Evolutionary conservation across 1,140 invertebrate species (phyloP).

Genomic region (Heliothis subflexa): DNA sequence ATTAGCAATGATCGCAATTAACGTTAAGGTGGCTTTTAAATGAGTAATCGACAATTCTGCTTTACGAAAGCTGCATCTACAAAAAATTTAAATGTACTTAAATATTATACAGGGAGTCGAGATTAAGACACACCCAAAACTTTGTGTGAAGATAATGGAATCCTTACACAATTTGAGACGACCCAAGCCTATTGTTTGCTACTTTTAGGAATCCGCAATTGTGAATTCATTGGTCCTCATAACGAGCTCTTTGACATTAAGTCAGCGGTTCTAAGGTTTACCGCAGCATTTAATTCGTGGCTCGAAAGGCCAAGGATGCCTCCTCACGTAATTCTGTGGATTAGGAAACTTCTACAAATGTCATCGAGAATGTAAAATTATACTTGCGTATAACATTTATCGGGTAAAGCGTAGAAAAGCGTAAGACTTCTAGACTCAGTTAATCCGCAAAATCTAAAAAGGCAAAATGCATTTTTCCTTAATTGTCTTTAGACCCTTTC

Average conservation of each 20-base stretch:
- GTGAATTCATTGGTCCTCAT: slow-evolving; percentile 10
- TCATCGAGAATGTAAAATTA: background rate
- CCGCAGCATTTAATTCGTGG: background rate
- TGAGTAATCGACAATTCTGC: no score
- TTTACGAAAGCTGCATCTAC: no score
- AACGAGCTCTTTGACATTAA: background rate
- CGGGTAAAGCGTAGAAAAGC: no score
- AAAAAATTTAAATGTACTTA: background rate
- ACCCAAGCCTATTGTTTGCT: background rate
- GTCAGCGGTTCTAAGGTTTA: background rate
- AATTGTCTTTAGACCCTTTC: background rate
- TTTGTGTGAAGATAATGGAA: background rate
- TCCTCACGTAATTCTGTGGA: background rate
- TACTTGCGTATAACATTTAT: background rate
- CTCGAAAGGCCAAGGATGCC: background rate
- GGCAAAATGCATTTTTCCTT: no score
- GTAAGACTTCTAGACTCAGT: background rate
- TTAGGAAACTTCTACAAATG: background rate
- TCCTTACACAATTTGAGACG: background rate
- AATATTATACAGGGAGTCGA: background rate
- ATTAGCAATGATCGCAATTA: no score
- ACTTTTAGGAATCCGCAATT: background rate
- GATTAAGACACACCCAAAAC: background rate
- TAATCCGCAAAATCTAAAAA: background rate
- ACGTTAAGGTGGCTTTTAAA: no score